A percentile compares a stretch with the other conserved stretches of the same genome.
These are phyloP conservation scores for Clytia hemisphaerica DNA, from an alignment of 30 jellyfish, hydroid and myxozoan species.

Conservation along the genomic window DNA sequence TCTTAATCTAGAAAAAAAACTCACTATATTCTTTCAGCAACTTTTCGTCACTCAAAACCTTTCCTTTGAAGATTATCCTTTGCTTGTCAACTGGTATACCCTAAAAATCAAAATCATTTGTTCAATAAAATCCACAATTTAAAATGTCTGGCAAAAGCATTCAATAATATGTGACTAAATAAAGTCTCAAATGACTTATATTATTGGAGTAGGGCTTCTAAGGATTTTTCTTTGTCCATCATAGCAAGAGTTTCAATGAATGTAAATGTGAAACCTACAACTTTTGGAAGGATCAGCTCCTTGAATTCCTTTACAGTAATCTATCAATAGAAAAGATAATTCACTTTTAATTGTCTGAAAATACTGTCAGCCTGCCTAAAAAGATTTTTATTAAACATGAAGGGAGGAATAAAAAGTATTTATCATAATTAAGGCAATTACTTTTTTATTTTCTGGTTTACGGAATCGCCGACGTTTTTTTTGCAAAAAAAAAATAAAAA, in stretches of 20 bases:
- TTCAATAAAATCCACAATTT: too few species aligned
- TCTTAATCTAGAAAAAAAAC: not conserved
- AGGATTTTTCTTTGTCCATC: not conserved
- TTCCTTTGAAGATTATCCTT: conserved; percentile 69
- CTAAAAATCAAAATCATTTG: conserved; percentile 12
- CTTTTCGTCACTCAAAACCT: conserved; percentile 73
- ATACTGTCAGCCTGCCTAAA: too few species aligned
- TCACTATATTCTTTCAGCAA: conserved; percentile 61
- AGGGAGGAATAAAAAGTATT: not conserved
- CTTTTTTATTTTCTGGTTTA: too few species aligned
- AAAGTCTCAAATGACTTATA: not conserved
- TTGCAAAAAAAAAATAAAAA: too few species aligned
- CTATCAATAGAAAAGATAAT: conserved; percentile 14
- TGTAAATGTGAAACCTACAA: conserved; percentile 21
- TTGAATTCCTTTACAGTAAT: conserved; percentile 63
- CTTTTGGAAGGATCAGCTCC: conserved; percentile 49
- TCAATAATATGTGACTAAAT: not conserved
- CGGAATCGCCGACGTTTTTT: too few species aligned
- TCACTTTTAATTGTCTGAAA: too few species aligned
- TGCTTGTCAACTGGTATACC: conserved; percentile 63
- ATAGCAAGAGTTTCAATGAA: not conserved
- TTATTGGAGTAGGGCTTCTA: not conserved
- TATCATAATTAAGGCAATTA: too few species aligned
- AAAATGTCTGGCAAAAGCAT: not conserved
- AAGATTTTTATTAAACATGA: not conserved